These are phyloP conservation scores for Lepilemur ruficaudatus DNA, from an alignment of 2,797 vertebrate species.

Conservation along the genomic window DNA sequence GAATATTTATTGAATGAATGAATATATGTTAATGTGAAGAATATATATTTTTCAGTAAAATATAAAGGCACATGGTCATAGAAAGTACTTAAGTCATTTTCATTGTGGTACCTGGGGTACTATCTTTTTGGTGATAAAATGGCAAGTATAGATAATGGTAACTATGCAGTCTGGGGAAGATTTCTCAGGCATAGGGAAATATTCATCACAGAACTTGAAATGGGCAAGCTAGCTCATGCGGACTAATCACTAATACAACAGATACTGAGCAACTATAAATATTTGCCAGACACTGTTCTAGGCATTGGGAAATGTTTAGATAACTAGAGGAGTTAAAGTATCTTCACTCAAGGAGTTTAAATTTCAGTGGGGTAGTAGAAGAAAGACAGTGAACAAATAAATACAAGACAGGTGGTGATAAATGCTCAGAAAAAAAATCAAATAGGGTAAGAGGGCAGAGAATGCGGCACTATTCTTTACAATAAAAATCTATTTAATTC, in stretches of 20 bases:
- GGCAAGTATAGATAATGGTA: neutral
- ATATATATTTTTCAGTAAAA: neutral
- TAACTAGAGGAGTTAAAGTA: neutral
- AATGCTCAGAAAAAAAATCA: neutral
- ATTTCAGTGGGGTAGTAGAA: neutral
- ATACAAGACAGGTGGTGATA: neutral
- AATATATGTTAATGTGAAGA: slow-evolving; percentile 6
- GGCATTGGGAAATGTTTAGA: neutral
- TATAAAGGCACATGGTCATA: neutral
- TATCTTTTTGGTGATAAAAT: slow-evolving; percentile 3
- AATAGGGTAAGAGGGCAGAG: neutral
- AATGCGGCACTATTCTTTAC: neutral
- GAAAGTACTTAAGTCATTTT: slow-evolving; percentile 15
- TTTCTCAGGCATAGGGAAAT: neutral
- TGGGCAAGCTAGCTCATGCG: neutral
- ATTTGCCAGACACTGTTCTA: neutral
- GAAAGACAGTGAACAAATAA: neutral
- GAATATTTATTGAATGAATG: slow-evolving; percentile 18
- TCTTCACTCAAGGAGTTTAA: neutral
- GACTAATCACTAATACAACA: neutral
- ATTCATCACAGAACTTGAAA: neutral
- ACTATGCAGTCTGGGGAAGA: neutral
- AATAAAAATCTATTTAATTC: slow-evolving; percentile 15
- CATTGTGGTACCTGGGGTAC: neutral
- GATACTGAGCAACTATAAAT: neutral